Evolutionary conservation across 2,888 invertebrate species (phyloP).

Genomic region (Polyommatus icarus): DNA sequence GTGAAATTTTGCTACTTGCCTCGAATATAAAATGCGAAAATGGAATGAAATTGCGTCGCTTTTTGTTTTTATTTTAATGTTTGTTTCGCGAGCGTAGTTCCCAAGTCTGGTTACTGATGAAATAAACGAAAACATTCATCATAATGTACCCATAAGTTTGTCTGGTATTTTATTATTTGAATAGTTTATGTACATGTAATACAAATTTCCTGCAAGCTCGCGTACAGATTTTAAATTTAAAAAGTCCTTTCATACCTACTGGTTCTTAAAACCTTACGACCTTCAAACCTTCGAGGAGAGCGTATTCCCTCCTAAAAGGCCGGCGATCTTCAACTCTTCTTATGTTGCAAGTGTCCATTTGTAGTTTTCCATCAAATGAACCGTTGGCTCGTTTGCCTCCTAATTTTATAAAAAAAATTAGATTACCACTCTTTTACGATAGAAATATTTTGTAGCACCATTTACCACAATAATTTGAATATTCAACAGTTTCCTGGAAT

Average conservation of each 20-base stretch:
- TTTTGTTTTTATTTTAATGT: slow-evolving; percentile 10
- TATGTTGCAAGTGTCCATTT: no score
- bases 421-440: neutral
- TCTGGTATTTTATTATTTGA: neutral
- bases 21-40: slow-evolving; percentile 15
- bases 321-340: no score
- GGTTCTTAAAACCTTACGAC: no score
- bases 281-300: no score
- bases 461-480: neutral
- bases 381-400: no score
- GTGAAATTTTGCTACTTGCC: slow-evolving; percentile 21
- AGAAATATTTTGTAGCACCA: neutral
- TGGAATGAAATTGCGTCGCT: slow-evolving; percentile 8
- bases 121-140: slow-evolving; percentile 19
- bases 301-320: no score
- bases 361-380: no score
- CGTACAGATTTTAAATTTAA: no score
- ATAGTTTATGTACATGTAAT: neutral
- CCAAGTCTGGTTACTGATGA: neutral
- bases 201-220: neutral
- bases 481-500: neutral
- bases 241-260: neutral
- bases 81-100: neutral
- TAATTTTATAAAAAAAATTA: no score
- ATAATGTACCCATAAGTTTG: neutral